Percentiles rank a stretch among this genome's conserved stretches.
Evolutionary conservation across 2,797 vertebrate species (phyloP).

Genomic region (Periparus ater): DNA sequence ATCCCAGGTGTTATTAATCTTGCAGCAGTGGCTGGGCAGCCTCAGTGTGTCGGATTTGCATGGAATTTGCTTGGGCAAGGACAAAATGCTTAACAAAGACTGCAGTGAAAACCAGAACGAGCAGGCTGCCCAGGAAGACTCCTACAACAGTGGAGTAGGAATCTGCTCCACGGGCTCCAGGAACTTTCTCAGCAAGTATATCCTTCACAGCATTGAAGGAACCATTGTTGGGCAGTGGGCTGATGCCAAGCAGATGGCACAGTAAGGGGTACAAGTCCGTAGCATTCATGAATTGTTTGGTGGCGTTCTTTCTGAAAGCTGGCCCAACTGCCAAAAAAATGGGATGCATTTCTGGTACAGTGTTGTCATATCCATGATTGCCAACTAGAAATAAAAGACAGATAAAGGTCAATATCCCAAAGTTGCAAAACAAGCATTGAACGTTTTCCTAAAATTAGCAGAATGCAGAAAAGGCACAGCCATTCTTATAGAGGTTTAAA

Average conservation of each 20-base stretch:
- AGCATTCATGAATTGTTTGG: slow-evolving; percentile 82
- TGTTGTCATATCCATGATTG: slow-evolving; percentile 92
- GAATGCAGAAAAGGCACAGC: neutral
- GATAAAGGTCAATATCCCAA: neutral
- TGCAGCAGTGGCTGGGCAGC: slow-evolving; percentile 88
- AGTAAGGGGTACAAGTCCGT: slow-evolving; percentile 92
- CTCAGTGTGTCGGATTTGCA: slow-evolving; percentile 80
- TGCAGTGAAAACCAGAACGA: slow-evolving; percentile 84
- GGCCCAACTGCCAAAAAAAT: slow-evolving; percentile 90
- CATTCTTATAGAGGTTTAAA: neutral
- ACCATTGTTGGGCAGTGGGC: slow-evolving; percentile 86
- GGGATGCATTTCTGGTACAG: slow-evolving; percentile 88
- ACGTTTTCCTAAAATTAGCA: neutral
- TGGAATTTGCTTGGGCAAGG: slow-evolving; percentile 75
- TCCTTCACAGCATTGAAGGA: slow-evolving; percentile 84
- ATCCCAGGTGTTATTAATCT: slow-evolving; percentile 48
- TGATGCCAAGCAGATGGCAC: slow-evolving; percentile 86
- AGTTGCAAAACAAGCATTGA: neutral
- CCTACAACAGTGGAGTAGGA: slow-evolving; percentile 81
- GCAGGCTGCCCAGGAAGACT: slow-evolving; percentile 78
- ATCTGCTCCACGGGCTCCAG: slow-evolving; percentile 30
- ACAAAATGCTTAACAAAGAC: slow-evolving; percentile 85
- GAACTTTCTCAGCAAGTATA: slow-evolving; percentile 74
- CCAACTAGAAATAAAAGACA: slow-evolving; percentile 80
- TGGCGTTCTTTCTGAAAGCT: slow-evolving; percentile 83